These are phyloP conservation scores for Orchestia grillus DNA, from an alignment of 1,140 invertebrate species.

Conservation along the genomic window DNA sequence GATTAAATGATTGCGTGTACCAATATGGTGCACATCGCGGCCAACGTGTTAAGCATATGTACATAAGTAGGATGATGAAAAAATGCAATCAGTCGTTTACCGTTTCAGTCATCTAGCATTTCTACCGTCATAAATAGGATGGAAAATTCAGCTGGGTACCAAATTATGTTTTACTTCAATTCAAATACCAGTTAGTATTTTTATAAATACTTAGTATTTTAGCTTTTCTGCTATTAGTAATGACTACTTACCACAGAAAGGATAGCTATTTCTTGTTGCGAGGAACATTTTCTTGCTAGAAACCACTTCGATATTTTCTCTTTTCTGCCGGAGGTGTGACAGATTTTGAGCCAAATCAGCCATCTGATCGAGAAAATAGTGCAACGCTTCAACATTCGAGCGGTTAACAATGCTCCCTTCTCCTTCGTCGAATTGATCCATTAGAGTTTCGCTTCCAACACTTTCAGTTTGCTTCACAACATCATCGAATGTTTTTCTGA, in stretches of 20 bases:
- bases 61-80: neutral
- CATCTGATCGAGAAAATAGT: neutral
- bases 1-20: no score
- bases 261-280: neutral
- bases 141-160: neutral
- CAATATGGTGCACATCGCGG: no score
- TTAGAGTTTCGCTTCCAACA: neutral
- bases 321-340: neutral
- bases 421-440: neutral
- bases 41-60: no score
- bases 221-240: neutral
- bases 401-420: neutral
- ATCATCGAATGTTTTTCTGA: neutral
- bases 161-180: neutral
- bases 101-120: neutral
- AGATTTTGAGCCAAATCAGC: neutral
- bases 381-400: neutral
- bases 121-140: neutral
- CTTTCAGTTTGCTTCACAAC: neutral
- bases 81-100: no score
- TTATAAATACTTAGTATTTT: neutral
- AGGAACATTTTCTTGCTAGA: constrained; percentile 39
- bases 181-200: neutral
- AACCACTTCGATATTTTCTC: neutral
- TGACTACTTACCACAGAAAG: constrained; percentile 55